Base-by-base conservation (phyloP, 2,113 vertebrate species). In the Lepus americanus region DNA sequence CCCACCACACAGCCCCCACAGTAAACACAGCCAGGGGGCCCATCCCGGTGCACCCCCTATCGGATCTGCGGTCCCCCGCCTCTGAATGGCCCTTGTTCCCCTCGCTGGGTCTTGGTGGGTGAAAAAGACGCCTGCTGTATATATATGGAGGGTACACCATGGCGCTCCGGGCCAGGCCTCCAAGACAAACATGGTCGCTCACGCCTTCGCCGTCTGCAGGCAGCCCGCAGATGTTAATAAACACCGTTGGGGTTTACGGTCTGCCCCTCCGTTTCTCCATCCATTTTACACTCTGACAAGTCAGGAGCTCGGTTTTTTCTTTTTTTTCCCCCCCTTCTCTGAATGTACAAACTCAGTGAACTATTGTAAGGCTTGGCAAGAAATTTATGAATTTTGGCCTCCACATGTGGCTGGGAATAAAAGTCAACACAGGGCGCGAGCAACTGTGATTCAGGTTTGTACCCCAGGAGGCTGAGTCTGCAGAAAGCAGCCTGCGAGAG, bases 121-220 rank as follows among this genome's bases (percentile, higher is more conserved):
- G 98, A 96, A 98, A 91, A 84, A 64, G 96, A 92, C 76, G 97
- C 61, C 87, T 59, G 91, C 89, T 84, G 39, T 29, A 70, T 67
- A 49, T 53, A 94, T 44, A 53, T 3, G 78, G 89, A 95, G 95
- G 94, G 84, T 33, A 86, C 86, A 66, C 79, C 93, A 69, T 0
- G 95, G 96, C 96, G 89, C 97, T 97, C 96, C 74, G 94, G 97
- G 94, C 97, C 84, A 78, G 88, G 91, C 97, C 98, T 98, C 98
- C 97, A 98, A 98, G 96, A 97, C 97, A 98, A 98, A 98, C 98
- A 98, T 0, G 67, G 5, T 89, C 1, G 80, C 95, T 61, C 97
- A 97, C 91, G 90, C 97, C 98, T 74, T 80, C 88, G 64, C 98
- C 73, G 0, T 64, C 92, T 59, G 89, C 96, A 70, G 96, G 96